These are phyloP conservation scores for Prosapia bicincta DNA, from an alignment of 2,888 invertebrate species.

Conservation along the genomic window DNA sequence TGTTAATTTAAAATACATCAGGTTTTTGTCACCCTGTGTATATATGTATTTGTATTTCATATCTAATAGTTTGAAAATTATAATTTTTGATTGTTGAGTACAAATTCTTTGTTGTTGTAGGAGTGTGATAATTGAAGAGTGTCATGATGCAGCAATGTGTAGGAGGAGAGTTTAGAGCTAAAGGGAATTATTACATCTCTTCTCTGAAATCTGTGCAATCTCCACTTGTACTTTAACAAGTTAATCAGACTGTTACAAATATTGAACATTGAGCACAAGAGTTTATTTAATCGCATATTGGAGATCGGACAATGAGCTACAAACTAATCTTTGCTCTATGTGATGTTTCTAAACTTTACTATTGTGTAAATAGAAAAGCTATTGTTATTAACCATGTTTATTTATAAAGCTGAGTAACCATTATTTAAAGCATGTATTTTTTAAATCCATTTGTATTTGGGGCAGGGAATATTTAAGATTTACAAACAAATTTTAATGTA, in stretches of 20 bases:
- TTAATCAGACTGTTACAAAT: neutral
- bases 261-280: neutral
- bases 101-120: neutral
- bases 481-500: neutral
- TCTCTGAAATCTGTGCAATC: neutral
- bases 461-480: neutral
- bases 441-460: neutral
- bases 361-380: neutral
- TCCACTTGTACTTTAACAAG: neutral
- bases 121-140: neutral
- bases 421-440: neutral
- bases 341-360: neutral
- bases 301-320: neutral
- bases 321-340: neutral
- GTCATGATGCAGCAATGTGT: neutral
- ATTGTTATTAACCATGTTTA: neutral
- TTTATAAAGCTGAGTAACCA: neutral
- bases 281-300: neutral
- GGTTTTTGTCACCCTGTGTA: too few relatives aligned
- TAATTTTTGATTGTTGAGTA: too few relatives aligned
- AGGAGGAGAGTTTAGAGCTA: neutral
- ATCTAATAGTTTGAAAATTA: too few relatives aligned
- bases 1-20: too few relatives aligned
- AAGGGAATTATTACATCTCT: neutral
- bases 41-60: too few relatives aligned